phyloP scores from a whole-genome alignment of 2,888 invertebrate species.

The Cerastoderma edule region DNA sequence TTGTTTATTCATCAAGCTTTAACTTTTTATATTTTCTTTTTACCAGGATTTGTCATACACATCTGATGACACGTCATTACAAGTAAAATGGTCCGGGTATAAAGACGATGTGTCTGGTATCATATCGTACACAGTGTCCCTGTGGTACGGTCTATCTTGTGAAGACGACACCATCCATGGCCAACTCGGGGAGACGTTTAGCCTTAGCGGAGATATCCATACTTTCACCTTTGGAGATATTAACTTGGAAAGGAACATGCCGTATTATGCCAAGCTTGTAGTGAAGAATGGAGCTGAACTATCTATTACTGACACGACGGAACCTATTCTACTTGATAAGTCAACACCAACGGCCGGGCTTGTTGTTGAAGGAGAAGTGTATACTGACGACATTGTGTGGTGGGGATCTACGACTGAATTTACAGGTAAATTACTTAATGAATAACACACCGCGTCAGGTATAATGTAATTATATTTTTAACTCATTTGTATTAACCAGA shows the following conservation, averaged over 20 bases:
- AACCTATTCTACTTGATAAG: slow-evolving; percentile 53
- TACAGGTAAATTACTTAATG: slow-evolving; percentile 50
- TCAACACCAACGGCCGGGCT: slow-evolving; percentile 50
- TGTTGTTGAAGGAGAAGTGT: slow-evolving; percentile 56
- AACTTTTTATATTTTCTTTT: too few relatives aligned
- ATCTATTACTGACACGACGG: slow-evolving; percentile 13
- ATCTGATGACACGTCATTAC: slow-evolving; percentile 22
- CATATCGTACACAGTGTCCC: slow-evolving; percentile 35
- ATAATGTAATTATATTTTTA: too few relatives aligned
- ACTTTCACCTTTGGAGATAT: slow-evolving; percentile 2
- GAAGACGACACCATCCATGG: not conserved
- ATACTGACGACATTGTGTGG: slow-evolving; percentile 51
- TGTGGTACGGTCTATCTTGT: slow-evolving; percentile 45
- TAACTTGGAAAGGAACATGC: not conserved
- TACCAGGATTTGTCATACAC: slow-evolving; percentile 47
- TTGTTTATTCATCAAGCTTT: too few relatives aligned
- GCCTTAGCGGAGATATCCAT: not conserved
- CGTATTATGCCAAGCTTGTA: slow-evolving; percentile 43
- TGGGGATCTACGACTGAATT: slow-evolving; percentile 45
- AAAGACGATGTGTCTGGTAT: slow-evolving; percentile 43
- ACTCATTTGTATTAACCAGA: too few relatives aligned
- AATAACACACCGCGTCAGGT: too few relatives aligned
- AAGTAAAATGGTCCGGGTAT: slow-evolving; percentile 49
- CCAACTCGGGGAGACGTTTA: slow-evolving; percentile 2
- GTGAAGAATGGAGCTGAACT: slow-evolving; percentile 57